These are phyloP conservation scores for Ageneiosus marmoratus DNA, from an alignment of 2,113 vertebrate genomes.

Conservation along the genomic window DNA sequence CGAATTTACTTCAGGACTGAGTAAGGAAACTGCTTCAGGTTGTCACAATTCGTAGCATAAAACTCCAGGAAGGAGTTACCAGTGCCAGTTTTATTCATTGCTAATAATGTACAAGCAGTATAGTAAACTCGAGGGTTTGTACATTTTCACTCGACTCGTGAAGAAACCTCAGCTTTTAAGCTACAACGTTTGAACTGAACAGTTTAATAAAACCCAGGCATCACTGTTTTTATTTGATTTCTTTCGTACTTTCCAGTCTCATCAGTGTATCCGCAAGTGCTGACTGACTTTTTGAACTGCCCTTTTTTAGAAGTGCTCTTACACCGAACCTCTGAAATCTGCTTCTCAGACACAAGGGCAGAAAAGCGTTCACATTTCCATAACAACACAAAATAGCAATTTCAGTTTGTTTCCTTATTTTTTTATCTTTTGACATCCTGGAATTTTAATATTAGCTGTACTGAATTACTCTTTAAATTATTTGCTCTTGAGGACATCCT, in stretches of 20 bases:
- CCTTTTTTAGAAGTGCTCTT: conserved; percentile 75
- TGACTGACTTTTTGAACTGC: conserved; percentile 45
- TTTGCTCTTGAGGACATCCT: background rate
- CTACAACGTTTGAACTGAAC: conserved; percentile 3
- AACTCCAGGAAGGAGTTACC: background rate
- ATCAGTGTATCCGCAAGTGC: conserved; percentile 36
- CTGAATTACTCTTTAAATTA: background rate
- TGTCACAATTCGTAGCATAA: conserved; percentile 6
- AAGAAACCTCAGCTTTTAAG: conserved; percentile 10
- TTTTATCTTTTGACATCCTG: background rate
- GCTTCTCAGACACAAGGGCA: conserved; percentile 27
- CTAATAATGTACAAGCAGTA: background rate
- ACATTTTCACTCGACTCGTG: conserved; percentile 19
- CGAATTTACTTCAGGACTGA: background rate
- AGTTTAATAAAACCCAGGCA: background rate
- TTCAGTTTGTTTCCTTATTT: background rate
- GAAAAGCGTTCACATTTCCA: background rate
- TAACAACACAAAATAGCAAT: background rate
- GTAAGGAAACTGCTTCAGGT: conserved; percentile 2
- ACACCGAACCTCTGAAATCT: conserved; percentile 64
- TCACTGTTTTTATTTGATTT: conserved; percentile 1
- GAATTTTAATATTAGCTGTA: background rate
- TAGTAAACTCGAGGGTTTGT: conserved; percentile 8
- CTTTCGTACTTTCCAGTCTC: background rate
- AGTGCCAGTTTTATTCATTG: conserved; percentile 16